Evolutionary conservation across 2,113 vertebrate genomes (phyloP).

Genomic region (Agapornis roseicollis): DNA sequence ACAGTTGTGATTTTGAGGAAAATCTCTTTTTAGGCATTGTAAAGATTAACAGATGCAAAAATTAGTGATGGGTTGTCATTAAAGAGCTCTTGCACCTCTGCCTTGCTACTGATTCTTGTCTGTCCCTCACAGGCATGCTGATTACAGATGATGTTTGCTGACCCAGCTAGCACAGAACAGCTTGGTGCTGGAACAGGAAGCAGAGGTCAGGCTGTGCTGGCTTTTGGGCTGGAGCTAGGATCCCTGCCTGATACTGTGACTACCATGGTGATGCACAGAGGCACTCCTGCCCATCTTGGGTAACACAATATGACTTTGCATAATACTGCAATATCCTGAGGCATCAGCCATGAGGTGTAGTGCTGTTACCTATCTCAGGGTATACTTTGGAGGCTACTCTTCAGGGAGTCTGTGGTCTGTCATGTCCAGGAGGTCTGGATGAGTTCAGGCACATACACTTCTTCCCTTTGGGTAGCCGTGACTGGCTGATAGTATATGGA

Average conservation of each 20-base stretch:
- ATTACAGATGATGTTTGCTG: neutral
- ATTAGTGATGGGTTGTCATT: neutral
- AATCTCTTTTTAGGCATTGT: neutral
- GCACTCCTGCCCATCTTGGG: neutral
- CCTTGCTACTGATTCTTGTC: neutral
- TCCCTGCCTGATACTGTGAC: neutral
- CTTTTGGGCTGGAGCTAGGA: neutral
- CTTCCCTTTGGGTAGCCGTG: neutral
- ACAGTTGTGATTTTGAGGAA: neutral
- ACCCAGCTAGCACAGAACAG: constrained; percentile 31
- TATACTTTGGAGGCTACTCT: neutral
- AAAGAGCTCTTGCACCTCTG: neutral
- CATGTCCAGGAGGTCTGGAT: neutral
- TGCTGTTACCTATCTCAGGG: neutral
- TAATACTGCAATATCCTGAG: neutral
- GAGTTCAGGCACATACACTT: neutral
- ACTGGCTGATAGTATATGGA: neutral
- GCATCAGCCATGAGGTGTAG: neutral
- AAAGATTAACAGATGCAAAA: neutral
- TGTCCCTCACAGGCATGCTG: neutral
- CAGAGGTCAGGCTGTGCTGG: neutral
- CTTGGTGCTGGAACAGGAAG: neutral
- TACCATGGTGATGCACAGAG: neutral
- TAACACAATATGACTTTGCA: neutral
- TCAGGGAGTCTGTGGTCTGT: neutral